phyloP scores from a whole-genome alignment of 2,113 vertebrate genomes.

The Psittacula cyanocephala region DNA sequence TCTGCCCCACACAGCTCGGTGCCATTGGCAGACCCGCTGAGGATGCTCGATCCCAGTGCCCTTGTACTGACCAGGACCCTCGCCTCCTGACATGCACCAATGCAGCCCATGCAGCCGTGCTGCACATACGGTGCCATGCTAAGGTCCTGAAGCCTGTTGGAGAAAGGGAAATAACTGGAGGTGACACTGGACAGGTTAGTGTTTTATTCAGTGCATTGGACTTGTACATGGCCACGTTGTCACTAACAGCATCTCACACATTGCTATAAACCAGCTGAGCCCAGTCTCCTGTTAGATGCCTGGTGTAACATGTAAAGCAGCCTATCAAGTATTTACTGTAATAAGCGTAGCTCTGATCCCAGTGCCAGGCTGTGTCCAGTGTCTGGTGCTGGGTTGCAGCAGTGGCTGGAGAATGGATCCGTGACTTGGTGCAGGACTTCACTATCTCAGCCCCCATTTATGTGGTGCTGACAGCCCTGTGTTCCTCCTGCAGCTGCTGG shows the following conservation, averaged over 20 bases:
- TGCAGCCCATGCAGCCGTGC: not conserved
- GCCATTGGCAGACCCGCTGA: not conserved
- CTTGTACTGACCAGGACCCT: accelerated
- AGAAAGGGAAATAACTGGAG: not conserved
- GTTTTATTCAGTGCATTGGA: slow-evolving; percentile 55
- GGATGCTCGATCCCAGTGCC: not conserved
- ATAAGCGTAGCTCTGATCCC: not conserved
- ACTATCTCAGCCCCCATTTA: not conserved
- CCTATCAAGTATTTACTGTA: not conserved
- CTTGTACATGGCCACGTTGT: not conserved
- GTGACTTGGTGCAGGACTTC: not conserved
- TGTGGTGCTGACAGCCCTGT: not conserved
- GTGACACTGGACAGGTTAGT: not conserved
- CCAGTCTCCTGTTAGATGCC: not conserved
- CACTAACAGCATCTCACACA: not conserved
- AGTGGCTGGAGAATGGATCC: not conserved
- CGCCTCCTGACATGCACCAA: accelerated
- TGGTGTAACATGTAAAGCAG: not conserved
- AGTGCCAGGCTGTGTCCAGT: not conserved
- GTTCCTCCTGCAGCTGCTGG: not conserved
- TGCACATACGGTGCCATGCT: not conserved
- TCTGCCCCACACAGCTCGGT: not conserved
- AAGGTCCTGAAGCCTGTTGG: not conserved
- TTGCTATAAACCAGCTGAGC: not conserved
- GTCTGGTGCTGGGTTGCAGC: not conserved